These are phyloP conservation scores for Telmatherina bonti DNA, from an alignment of 2,797 vertebrate genomes.

Conservation along the genomic window DNA sequence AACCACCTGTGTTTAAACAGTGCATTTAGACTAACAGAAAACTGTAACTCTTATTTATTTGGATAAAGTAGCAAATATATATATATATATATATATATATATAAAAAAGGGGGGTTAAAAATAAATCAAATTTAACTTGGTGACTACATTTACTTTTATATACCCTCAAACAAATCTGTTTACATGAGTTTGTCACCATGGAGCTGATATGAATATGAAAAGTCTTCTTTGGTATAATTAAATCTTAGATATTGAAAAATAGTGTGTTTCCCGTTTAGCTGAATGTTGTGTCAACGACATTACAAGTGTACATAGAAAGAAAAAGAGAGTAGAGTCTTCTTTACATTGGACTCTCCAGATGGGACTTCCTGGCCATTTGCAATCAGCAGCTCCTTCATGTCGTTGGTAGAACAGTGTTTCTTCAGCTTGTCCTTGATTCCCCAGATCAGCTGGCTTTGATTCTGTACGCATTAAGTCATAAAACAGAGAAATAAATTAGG, in stretches of 20 bases:
- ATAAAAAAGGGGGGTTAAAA: neutral
- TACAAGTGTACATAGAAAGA: neutral
- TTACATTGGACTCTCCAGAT: conserved; percentile 94
- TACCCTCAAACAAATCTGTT: neutral
- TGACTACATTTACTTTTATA: neutral
- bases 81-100: too few species aligned
- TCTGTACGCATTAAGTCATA: conserved; percentile 73
- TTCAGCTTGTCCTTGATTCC: conserved; percentile 95
- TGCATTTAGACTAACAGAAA: neutral
- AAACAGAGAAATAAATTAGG: neutral
- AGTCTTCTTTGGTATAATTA: neutral
- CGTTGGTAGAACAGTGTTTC: conserved; percentile 91
- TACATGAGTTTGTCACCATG: neutral
- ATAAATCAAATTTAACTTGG: neutral
- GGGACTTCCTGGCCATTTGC: conserved; percentile 94
- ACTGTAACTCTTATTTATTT: neutral
- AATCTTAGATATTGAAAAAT: neutral
- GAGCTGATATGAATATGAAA: neutral
- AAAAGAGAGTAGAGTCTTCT: conserved; percentile 55
- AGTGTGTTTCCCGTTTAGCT: too few species aligned
- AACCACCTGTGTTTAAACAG: conserved; percentile 83
- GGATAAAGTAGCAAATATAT: neutral
- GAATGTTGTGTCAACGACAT: too few species aligned
- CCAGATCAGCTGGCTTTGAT: conserved; percentile 95
- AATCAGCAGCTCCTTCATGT: conserved; percentile 96